A percentile compares a stretch with the other conserved stretches of the same genome.
phyloP scores from a whole-genome alignment of 2,797 vertebrate genomes.

The Chlorospingus flavigularis region DNA sequence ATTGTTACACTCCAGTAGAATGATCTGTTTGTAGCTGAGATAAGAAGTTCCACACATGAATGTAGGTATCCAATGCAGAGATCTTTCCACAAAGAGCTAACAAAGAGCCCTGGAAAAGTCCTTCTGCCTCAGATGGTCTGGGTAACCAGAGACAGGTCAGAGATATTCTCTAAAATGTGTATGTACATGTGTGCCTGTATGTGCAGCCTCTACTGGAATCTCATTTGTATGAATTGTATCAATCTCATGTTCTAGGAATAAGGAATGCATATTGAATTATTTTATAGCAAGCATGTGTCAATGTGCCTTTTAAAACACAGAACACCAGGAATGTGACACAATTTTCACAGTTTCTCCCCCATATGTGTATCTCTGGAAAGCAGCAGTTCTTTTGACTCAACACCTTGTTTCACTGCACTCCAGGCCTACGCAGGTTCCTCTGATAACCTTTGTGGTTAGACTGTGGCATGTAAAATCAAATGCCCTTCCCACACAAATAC shows the following conservation, averaged over 20 bases:
- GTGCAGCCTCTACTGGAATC: not conserved
- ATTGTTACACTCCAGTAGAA: not conserved
- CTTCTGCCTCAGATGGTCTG: not conserved
- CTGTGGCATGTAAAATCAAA: not conserved
- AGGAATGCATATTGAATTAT: not conserved
- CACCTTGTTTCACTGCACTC: not conserved
- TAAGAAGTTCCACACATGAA: not conserved
- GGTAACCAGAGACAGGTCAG: not conserved
- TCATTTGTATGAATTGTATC: not conserved
- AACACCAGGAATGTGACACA: not conserved
- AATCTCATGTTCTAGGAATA: not conserved
- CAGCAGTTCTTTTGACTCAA: not conserved
- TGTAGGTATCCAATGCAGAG: not conserved
- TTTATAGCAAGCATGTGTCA: not conserved
- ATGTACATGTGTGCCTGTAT: not conserved
- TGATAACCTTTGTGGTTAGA: not conserved
- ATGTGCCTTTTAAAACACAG: not conserved
- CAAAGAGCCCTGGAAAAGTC: not conserved
- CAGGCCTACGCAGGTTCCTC: fast-evolving
- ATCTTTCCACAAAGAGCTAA: not conserved
- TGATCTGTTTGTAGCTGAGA: not conserved
- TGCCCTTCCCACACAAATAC: not conserved
- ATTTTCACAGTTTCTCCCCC: not conserved
- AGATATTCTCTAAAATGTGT: not conserved
- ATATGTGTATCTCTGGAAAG: not conserved